Evolutionary conservation across 2,888 invertebrate genomes (phyloP).

Genomic region (Resseliella maxima): DNA sequence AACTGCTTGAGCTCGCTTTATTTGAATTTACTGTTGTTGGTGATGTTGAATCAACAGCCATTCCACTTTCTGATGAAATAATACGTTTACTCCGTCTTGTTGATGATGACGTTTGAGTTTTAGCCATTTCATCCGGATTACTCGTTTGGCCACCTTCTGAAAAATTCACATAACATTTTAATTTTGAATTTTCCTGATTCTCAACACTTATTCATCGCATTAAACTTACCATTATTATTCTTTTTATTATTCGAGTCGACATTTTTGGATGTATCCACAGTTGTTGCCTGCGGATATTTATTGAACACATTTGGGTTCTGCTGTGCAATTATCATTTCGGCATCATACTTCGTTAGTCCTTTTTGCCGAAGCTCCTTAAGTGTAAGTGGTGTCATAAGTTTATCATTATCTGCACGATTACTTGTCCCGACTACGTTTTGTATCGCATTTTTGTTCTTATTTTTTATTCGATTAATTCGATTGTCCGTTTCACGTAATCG

Average conservation of each 20-base stretch:
- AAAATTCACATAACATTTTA: no score
- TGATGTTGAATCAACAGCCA: neutral
- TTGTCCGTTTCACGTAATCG: conserved; percentile 94
- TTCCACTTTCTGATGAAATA: neutral
- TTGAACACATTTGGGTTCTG: conserved; percentile 57
- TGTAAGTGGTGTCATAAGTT: conserved; percentile 73
- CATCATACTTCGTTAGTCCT: conserved; percentile 89
- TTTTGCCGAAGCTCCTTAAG: conserved; percentile 87
- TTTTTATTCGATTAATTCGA: conserved; percentile 87
- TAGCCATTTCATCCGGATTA: neutral
- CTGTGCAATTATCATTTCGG: conserved; percentile 85
- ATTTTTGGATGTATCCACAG: conserved; percentile 13
- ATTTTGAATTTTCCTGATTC: no score
- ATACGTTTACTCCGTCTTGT: conserved; percentile 53
- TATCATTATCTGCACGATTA: conserved; percentile 48
- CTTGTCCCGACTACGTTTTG: conserved; percentile 61
- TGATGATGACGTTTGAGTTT: neutral
- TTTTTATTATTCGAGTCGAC: neutral
- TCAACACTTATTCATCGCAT: no score
- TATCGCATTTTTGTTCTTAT: conserved; percentile 65
- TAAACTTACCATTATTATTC: conserved; percentile 1
- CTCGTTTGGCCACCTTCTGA: neutral
- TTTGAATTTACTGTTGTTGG: neutral
- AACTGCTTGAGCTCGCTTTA: neutral
- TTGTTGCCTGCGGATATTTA: conserved; percentile 31